These are phyloP conservation scores for Thymallus thymallus DNA, from an alignment of 2,113 vertebrate species.

Conservation along the genomic window DNA sequence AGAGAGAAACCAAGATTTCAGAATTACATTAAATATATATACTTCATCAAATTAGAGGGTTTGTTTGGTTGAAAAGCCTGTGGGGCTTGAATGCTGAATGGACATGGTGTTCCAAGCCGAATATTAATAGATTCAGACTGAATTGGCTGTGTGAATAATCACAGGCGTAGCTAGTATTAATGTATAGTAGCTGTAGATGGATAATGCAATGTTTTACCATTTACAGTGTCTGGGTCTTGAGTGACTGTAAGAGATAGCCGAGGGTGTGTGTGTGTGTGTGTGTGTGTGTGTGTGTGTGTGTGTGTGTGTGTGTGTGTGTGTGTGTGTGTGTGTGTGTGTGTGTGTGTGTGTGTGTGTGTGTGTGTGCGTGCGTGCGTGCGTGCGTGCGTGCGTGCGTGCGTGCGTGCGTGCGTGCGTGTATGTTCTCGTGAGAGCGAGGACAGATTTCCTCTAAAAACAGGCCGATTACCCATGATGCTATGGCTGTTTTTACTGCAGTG, in stretches of 20 bases:
- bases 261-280: too few relatives aligned
- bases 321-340: too few relatives aligned
- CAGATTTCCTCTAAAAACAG: constrained; percentile 35
- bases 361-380: too few relatives aligned
- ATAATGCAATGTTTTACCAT: background rate
- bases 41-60: constrained; percentile 64
- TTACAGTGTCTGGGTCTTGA: background rate
- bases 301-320: too few relatives aligned
- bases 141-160: background rate
- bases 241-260: constrained; percentile 14
- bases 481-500: constrained; percentile 44
- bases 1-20: constrained; percentile 64
- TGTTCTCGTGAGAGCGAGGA: background rate
- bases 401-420: too few relatives aligned
- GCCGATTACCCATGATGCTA: constrained; percentile 34
- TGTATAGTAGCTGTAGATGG: background rate
- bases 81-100: constrained; percentile 43
- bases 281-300: too few relatives aligned
- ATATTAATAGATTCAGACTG: constrained; percentile 51
- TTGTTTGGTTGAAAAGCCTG: constrained; percentile 47
- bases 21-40: constrained; percentile 66
- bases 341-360: too few relatives aligned
- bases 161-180: constrained; percentile 5
- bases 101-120: constrained; percentile 35
- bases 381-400: too few relatives aligned